Percentiles rank a stretch among this genome's conserved stretches.
These are phyloP conservation scores for Riptortus pedestris DNA, from an alignment of 1,140 invertebrate species.

Conservation along the genomic window DNA sequence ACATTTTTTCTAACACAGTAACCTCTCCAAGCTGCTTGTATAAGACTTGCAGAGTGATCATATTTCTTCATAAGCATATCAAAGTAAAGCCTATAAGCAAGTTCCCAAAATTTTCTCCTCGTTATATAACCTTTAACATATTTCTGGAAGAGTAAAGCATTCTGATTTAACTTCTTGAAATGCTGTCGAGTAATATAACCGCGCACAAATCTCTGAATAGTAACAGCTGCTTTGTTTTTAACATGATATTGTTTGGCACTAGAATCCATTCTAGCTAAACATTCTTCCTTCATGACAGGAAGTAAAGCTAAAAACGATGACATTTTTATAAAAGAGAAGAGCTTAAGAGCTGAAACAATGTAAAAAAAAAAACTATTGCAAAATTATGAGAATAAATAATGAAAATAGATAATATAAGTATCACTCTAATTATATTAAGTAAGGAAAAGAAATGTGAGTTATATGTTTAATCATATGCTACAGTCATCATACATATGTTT, in stretches of 20 bases:
- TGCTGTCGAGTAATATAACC: background rate
- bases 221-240: background rate
- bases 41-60: background rate
- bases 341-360: no score
- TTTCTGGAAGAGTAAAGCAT: background rate
- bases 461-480: no score
- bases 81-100: background rate
- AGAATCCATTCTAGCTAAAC: no score
- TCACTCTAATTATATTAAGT: no score
- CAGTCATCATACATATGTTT: no score
- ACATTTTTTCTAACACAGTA: background rate
- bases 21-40: background rate
- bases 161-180: background rate
- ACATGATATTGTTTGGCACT: background rate
- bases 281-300: no score
- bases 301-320: no score
- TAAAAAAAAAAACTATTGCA: no score
- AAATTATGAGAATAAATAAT: no score
- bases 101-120: background rate
- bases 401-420: no score
- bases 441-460: no score
- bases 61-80: background rate
- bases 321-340: no score
- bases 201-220: background rate
- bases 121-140: background rate